A percentile compares a stretch with the other conserved stretches of the same genome.
Evolutionary conservation across 1,140 invertebrate genomes (phyloP).

Genomic region (Drosophila melanica): DNA sequence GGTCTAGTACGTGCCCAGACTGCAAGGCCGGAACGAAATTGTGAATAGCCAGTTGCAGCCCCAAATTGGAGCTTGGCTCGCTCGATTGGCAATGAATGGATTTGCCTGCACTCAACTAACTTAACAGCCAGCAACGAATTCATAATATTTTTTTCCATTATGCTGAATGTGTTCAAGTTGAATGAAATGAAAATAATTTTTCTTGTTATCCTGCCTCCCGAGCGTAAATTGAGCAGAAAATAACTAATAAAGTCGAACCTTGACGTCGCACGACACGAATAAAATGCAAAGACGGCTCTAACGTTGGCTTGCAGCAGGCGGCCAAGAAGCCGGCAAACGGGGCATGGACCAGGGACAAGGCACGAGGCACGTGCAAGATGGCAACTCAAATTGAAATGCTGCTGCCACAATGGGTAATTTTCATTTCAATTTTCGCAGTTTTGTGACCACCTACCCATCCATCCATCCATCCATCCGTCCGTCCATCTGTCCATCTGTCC

Average conservation of each 20-base stretch:
- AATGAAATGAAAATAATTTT: conserved; percentile 84
- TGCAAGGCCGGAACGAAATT: conserved; percentile 30
- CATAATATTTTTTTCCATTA: conserved; percentile 45
- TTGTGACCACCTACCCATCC: conserved; percentile 25
- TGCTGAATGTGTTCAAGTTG: conserved; percentile 77
- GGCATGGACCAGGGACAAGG: conserved; percentile 33
- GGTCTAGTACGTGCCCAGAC: conserved; percentile 41
- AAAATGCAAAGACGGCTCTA: conserved; percentile 54
- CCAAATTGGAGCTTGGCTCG: conserved; percentile 28
- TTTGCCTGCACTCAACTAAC: conserved; percentile 7
- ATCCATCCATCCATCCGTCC: too few species aligned
- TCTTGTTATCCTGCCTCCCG: conserved; percentile 81
- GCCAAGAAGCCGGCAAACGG: conserved; percentile 38
- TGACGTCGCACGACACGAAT: conserved; percentile 65
- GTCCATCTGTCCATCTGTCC: too few species aligned
- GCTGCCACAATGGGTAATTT: conserved; percentile 83
- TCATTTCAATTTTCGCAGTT: conserved; percentile 83
- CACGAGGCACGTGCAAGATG: conserved; percentile 74
- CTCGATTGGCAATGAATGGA: conserved; percentile 58
- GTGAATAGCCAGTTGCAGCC: conserved; percentile 22
- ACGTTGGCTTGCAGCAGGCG: conserved; percentile 8
- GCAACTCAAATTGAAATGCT: conserved; percentile 74
- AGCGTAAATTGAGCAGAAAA: conserved; percentile 83
- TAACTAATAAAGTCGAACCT: conserved; percentile 83
- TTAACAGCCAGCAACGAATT: conserved; percentile 13